These are phyloP conservation scores for Diachrysia chrysitis DNA, from an alignment of 2,888 invertebrate genomes.

Conservation along the genomic window DNA sequence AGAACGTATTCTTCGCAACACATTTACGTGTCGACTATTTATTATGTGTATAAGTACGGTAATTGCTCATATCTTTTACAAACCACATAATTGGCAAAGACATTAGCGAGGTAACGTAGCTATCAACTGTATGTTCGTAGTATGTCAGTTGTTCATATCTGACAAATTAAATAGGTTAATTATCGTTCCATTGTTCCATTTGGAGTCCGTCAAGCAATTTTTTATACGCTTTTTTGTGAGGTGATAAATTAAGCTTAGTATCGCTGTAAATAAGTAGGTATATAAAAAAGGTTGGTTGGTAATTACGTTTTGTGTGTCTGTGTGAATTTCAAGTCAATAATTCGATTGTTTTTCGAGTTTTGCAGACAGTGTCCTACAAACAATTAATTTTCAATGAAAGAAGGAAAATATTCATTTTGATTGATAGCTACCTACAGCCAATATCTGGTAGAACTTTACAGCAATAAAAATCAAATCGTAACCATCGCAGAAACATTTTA, in stretches of 20 bases:
- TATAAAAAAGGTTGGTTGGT: no score
- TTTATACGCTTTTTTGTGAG: constrained; percentile 16
- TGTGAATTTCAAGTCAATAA: no score
- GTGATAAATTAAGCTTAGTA: constrained; percentile 18
- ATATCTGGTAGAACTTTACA: not conserved
- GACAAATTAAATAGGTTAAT: constrained; percentile 28
- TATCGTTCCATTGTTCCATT: constrained; percentile 33
- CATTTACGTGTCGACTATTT: not conserved
- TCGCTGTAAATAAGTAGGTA: not conserved
- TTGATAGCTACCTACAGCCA: not conserved
- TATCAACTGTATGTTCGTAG: constrained; percentile 17
- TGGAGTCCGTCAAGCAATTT: constrained; percentile 24
- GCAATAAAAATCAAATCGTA: not conserved
- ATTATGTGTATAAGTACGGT: not conserved
- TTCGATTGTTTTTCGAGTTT: not conserved
- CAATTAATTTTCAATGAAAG: not conserved
- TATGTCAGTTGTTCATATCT: constrained; percentile 12
- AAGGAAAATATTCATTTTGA: not conserved
- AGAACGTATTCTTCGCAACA: not conserved
- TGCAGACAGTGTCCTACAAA: not conserved
- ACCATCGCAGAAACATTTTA: constrained; percentile 47
- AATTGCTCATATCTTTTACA: not conserved
- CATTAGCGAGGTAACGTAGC: constrained; percentile 18
- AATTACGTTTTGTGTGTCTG: no score
- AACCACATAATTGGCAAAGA: constrained; percentile 20